Conservation (phyloP, 2,797 vertebrate genomes). For the Masticophis lateralis region DNA sequence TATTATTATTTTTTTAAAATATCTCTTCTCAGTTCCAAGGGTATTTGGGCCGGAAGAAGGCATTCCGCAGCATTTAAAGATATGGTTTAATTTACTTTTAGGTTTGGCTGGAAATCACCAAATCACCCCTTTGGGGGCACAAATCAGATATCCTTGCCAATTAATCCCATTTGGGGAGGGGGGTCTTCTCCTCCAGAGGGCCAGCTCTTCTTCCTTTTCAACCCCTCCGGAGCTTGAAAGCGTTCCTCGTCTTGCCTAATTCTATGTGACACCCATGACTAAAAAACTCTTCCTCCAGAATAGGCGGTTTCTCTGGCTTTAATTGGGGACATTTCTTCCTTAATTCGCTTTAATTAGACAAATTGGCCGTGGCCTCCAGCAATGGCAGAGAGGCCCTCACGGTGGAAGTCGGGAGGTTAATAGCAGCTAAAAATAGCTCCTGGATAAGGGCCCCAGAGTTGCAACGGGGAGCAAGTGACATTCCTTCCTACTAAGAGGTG, state of each 20-base stretch:
- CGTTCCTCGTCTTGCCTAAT: conserved; percentile 21
- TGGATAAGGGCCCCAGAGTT: neutral
- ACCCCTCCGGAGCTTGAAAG: neutral
- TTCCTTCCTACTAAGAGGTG: neutral
- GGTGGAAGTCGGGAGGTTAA: conserved; percentile 39
- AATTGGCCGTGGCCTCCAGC: conserved; percentile 33
- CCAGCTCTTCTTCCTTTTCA: neutral
- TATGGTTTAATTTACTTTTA: neutral
- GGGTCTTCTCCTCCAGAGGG: neutral
- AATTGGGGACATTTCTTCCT: conserved; percentile 38
- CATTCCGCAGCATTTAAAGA: neutral
- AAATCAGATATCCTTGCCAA: neutral
- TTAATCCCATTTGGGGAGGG: neutral
- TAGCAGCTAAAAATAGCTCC: conserved; percentile 50
- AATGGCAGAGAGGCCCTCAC: neutral
- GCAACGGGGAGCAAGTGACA: neutral
- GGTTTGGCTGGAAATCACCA: neutral
- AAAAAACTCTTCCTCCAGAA: conserved; percentile 18
- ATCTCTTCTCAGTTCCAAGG: neutral
- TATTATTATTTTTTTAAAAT: no score
- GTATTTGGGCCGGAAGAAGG: neutral
- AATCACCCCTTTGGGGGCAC: neutral
- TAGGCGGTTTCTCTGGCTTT: conserved; percentile 29
- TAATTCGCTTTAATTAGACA: conserved; percentile 45
- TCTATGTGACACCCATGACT: conserved; percentile 29